Conservation (phyloP, 37 sponge, comb jelly and placozoan species). For the Oscarella lobularis region DNA sequence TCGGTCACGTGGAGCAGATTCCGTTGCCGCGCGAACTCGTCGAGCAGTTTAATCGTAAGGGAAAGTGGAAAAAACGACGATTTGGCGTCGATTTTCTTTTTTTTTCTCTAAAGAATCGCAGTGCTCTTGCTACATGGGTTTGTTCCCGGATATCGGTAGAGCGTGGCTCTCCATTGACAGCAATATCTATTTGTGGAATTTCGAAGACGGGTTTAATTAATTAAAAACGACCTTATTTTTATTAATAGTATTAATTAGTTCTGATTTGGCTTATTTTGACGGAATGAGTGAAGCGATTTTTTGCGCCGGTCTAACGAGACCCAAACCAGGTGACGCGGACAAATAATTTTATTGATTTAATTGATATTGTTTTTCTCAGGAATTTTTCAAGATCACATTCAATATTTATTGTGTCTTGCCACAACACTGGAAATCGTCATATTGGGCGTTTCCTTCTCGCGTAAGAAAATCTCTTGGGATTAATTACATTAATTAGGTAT, state of each 20-base stretch:
- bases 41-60: conserved; percentile 88
- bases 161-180: conserved; percentile 94
- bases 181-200: conserved; percentile 91
- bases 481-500: neutral
- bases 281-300: conserved; percentile 91
- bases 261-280: conserved; percentile 95
- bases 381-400: conserved; percentile 84
- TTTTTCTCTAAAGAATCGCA: conserved; percentile 70
- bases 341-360: too few species aligned
- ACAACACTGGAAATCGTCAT: conserved; percentile 82
- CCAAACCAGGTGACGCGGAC: conserved; percentile 31
- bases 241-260: conserved; percentile 10
- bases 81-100: neutral
- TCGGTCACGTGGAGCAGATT: conserved; percentile 31
- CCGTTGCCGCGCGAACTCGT: conserved; percentile 87
- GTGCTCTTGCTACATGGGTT: conserved; percentile 88
- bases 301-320: conserved; percentile 66
- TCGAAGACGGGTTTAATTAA: conserved; percentile 47
- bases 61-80: neutral
- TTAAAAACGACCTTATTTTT: neutral
- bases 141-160: conserved; percentile 77
- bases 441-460: conserved; percentile 71
- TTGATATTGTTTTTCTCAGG: conserved; percentile 14
- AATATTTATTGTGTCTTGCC: conserved; percentile 69
- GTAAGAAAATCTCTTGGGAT: neutral